Evolutionary conservation across 2,797 vertebrate genomes (phyloP).

Genomic region (Acipenser oxyrinchus): DNA sequence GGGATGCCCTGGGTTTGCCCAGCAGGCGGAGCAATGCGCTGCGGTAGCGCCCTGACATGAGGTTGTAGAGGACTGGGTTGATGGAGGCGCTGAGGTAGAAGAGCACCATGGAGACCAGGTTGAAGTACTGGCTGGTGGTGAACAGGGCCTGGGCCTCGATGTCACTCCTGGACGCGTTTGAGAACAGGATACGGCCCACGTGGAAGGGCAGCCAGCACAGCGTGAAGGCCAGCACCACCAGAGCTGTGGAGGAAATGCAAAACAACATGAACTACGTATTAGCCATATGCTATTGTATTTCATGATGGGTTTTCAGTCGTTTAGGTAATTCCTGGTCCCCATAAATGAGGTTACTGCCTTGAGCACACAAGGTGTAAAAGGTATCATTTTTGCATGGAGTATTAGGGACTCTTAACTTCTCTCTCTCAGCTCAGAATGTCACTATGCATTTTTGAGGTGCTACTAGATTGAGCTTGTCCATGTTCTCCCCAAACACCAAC

Average conservation of each 20-base stretch:
- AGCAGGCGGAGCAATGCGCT: conserved; percentile 49
- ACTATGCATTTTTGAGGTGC: no score
- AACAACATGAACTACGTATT: not conserved
- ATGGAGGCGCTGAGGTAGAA: conserved; percentile 68
- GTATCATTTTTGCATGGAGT: no score
- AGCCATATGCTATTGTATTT: no score
- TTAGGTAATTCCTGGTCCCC: not conserved
- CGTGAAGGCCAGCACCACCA: conserved; percentile 67
- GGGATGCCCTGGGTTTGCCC: not conserved
- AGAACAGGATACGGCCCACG: conserved; percentile 64
- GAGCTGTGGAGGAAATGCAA: conserved; percentile 41
- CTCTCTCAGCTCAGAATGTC: no score
- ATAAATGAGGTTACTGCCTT: not conserved
- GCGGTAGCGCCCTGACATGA: conserved; percentile 62
- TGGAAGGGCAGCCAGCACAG: conserved; percentile 74
- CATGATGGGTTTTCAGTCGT: not conserved
- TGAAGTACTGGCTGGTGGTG: conserved; percentile 65
- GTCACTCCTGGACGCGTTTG: conserved; percentile 15
- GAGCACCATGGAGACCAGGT: conserved; percentile 62
- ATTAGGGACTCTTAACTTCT: no score
- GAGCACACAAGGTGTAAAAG: not conserved
- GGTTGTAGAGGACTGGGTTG: conserved; percentile 66
- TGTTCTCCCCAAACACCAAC: no score
- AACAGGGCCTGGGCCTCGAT: conserved; percentile 32
- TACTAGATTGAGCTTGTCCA: no score